phyloP scores from a whole-genome alignment of 2,797 vertebrate genomes.

The Florisuga fusca region DNA sequence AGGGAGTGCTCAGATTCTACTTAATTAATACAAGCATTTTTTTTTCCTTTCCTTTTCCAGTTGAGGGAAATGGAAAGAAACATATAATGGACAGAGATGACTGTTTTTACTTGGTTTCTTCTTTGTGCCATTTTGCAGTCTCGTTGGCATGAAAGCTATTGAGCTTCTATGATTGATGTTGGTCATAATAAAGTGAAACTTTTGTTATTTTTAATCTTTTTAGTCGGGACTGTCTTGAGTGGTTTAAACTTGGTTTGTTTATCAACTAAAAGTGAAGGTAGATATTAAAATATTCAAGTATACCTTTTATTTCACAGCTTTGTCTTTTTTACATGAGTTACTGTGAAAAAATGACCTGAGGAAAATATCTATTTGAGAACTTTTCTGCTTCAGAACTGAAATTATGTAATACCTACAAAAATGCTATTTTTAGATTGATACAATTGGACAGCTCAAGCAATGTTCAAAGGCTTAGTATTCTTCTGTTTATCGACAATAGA shows the following conservation, averaged over 20 bases:
- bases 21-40: neutral
- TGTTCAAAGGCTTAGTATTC: slow-evolving; percentile 23
- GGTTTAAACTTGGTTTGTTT: neutral
- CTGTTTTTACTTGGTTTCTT: neutral
- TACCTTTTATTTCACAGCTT: neutral
- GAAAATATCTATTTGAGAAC: neutral
- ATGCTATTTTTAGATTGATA: neutral
- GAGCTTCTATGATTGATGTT: neutral
- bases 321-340: neutral
- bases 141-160: neutral
- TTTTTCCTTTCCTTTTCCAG: neutral
- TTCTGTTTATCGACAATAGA: slow-evolving; percentile 26
- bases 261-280: neutral
- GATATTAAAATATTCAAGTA: neutral
- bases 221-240: fast-evolving
- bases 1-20: neutral
- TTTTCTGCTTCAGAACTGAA: neutral
- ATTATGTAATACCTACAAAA: slow-evolving; percentile 5
- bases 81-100: neutral
- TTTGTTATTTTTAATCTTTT: neutral
- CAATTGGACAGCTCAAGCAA: slow-evolving; percentile 12
- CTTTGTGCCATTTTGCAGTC: neutral
- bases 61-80: neutral
- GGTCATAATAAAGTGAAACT: neutral
- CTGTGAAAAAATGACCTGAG: neutral